Evolutionary conservation across 2,797 vertebrate genomes (phyloP).

Genomic region (Poecilia velifera): DNA sequence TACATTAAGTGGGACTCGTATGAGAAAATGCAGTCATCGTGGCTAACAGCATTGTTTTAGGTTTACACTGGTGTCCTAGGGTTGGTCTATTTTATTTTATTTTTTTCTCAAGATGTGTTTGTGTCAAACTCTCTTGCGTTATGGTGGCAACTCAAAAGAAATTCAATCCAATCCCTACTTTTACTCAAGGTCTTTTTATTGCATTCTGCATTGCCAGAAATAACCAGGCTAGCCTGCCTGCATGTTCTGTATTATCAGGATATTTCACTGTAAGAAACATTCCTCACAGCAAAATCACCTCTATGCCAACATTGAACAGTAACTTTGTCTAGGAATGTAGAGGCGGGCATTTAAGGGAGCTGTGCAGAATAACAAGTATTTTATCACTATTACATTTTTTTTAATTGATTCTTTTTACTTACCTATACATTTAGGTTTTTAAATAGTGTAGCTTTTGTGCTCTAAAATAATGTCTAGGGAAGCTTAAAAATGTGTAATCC

Average conservation of each 20-base stretch:
- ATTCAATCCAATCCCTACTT: neutral
- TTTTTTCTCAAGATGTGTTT: neutral
- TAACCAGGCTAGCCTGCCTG: neutral
- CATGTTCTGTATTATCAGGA: neutral
- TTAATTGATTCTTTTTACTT: neutral
- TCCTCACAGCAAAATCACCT: neutral
- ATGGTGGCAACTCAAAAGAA: neutral
- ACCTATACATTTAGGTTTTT: neutral
- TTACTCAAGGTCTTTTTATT: neutral
- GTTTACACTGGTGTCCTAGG: neutral
- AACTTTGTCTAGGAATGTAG: no score
- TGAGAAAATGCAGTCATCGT: conserved; percentile 6
- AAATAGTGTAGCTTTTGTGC: neutral
- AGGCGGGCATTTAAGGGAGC: neutral
- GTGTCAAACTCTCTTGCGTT: neutral
- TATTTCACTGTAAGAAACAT: neutral
- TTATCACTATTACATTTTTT: neutral
- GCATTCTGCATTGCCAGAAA: neutral
- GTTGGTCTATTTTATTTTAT: no score
- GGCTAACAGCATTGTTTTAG: conserved; percentile 9
- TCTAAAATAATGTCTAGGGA: neutral
- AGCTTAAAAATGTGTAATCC: neutral
- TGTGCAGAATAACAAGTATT: neutral
- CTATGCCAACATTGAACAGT: neutral
- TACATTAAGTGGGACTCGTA: conserved; percentile 12